Evolutionary conservation across 2,888 invertebrate species (phyloP).

Genomic region (Lasioglossum pauxillum): DNA sequence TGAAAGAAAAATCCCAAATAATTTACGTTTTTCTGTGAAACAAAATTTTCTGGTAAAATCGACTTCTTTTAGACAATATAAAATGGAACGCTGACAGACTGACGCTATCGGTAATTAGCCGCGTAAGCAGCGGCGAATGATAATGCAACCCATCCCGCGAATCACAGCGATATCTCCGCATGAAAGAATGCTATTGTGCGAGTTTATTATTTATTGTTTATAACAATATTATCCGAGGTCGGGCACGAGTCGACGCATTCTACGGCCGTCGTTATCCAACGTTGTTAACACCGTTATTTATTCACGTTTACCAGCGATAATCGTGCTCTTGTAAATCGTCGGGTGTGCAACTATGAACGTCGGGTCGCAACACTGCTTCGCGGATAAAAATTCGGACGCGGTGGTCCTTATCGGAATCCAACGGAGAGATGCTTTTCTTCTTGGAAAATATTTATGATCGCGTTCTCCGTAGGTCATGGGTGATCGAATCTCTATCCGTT

Average conservation of each 20-base stretch:
- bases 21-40: no score
- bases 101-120: constrained; percentile 57
- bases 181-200: constrained; percentile 67
- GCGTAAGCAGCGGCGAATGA: constrained; percentile 19
- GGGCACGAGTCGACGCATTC: constrained; percentile 40
- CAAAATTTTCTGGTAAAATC: no score
- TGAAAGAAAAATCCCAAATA: no score
- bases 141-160: constrained; percentile 21
- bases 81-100: constrained; percentile 21
- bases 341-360: constrained; percentile 9
- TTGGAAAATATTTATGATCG: constrained; percentile 38
- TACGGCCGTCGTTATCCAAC: not conserved
- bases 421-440: constrained; percentile 13
- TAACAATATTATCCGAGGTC: constrained; percentile 50
- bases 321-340: constrained; percentile 55
- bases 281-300: constrained; percentile 38
- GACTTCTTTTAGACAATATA: no score
- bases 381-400: not conserved
- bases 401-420: constrained; percentile 32
- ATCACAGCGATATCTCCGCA: constrained; percentile 55
- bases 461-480: constrained; percentile 28
- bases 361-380: not conserved
- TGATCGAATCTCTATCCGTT: not conserved
- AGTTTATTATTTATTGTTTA: not conserved
- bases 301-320: constrained; percentile 47